phyloP scores from a whole-genome alignment of 2,888 invertebrate species.

The Oxycera nigricornis region DNA sequence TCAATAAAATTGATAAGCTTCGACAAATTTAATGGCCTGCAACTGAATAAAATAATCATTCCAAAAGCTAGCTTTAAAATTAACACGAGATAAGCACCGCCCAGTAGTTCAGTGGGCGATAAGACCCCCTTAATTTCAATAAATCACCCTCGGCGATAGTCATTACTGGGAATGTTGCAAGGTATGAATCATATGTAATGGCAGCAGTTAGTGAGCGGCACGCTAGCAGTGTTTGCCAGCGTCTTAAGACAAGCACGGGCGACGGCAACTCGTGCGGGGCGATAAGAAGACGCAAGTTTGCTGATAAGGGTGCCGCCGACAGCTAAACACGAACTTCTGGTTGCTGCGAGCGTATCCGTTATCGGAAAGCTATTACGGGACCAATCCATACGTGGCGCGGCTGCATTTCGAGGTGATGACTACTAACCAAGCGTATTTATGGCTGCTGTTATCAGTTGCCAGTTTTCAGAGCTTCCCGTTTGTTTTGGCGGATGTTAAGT shows the following conservation, averaged over 20 bases:
- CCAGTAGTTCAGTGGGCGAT: constrained; percentile 4
- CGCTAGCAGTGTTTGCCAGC: not conserved
- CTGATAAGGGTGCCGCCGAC: constrained; percentile 6
- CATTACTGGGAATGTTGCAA: not conserved
- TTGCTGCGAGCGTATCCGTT: not conserved
- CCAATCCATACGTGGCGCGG: not conserved
- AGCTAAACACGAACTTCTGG: constrained; percentile 15
- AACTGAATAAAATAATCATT: not conserved
- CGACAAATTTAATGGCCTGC: too few relatives aligned
- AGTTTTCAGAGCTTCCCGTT: not conserved
- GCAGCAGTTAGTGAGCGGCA: not conserved
- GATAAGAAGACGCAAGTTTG: constrained; percentile 14
- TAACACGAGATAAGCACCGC: constrained; percentile 16
- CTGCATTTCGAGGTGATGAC: not conserved
- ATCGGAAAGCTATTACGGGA: constrained; percentile 8
- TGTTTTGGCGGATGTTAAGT: not conserved
- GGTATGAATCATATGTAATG: not conserved
- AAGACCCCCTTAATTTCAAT: not conserved
- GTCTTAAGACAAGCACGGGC: not conserved
- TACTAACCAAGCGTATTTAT: not conserved
- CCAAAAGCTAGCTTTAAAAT: not conserved
- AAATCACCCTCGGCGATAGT: not conserved
- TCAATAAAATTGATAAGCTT: too few relatives aligned
- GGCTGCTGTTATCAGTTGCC: not conserved
- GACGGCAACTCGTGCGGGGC: not conserved